Evolutionary conservation across 2,888 invertebrate species (phyloP).

Genomic region (Netelia virgata): DNA sequence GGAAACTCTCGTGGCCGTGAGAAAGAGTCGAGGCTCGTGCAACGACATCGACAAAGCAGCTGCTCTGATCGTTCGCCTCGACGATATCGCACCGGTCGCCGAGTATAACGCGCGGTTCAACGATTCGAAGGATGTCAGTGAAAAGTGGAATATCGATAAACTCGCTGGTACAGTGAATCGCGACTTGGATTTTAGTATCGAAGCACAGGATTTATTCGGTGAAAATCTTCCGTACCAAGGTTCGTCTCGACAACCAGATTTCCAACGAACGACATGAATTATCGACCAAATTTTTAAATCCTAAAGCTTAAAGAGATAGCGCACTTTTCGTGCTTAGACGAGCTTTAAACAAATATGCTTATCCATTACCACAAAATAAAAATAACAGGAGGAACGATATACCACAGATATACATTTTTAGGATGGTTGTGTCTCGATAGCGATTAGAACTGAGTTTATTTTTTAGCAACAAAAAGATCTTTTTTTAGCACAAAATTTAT

Average conservation of each 20-base stretch:
- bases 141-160: slow-evolving; percentile 24
- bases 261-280: background rate
- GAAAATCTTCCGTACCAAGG: slow-evolving; percentile 40
- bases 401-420: too few species aligned
- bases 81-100: slow-evolving; percentile 42
- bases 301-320: background rate
- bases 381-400: too few species aligned
- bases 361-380: too few species aligned
- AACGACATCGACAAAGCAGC: slow-evolving; percentile 71
- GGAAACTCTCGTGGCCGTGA: slow-evolving; percentile 78
- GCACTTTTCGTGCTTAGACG: too few species aligned
- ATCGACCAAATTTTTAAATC: slow-evolving; percentile 1
- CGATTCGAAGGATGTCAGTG: slow-evolving; percentile 41
- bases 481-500: too few species aligned
- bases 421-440: too few species aligned
- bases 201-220: slow-evolving; percentile 52
- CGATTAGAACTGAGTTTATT: too few species aligned
- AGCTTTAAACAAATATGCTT: too few species aligned
- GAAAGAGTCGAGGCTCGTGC: slow-evolving; percentile 73
- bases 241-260: slow-evolving; percentile 31
- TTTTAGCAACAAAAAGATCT: too few species aligned
- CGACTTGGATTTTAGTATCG: slow-evolving; percentile 42
- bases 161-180: slow-evolving; percentile 3
- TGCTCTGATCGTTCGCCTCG: slow-evolving; percentile 71
- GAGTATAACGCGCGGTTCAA: background rate